Conservation (phyloP, 2,113 vertebrate genomes). For the Hippolais icterina region DNA sequence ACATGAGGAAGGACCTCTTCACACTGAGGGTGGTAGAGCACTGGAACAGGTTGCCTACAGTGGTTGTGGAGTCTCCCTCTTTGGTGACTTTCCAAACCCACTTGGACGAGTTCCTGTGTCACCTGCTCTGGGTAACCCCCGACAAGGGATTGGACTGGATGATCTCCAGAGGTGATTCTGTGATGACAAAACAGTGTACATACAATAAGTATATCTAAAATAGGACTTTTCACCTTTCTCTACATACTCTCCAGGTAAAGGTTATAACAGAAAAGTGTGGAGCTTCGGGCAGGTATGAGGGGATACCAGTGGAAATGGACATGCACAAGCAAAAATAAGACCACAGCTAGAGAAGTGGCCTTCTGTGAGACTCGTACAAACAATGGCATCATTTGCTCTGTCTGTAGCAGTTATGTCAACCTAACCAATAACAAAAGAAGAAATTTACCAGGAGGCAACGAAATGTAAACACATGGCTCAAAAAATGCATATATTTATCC, state of each 20-base stretch:
- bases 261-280: not conserved
- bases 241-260: not conserved
- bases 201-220: not conserved
- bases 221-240: not conserved
- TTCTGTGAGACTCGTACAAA: not conserved
- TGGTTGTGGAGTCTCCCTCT: not conserved
- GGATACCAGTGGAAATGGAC: not conserved
- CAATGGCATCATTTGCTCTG: not conserved
- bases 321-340: not conserved
- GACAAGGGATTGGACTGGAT: not conserved
- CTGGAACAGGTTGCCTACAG: fast-evolving
- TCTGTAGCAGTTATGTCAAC: not conserved
- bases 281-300: not conserved
- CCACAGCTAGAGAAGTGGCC: not conserved
- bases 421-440: not conserved
- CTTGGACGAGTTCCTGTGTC: not conserved
- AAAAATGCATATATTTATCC: not conserved
- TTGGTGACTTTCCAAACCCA: not conserved
- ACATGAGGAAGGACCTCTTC: not conserved
- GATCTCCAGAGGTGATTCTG: not conserved
- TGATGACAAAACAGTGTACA: not conserved
- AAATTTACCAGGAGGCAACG: not conserved
- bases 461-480: not conserved
- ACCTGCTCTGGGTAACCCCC: not conserved
- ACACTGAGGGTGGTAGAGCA: not conserved